Evolutionary conservation across 2,888 invertebrate species (phyloP).

Genomic region (Leuctra nigra): DNA sequence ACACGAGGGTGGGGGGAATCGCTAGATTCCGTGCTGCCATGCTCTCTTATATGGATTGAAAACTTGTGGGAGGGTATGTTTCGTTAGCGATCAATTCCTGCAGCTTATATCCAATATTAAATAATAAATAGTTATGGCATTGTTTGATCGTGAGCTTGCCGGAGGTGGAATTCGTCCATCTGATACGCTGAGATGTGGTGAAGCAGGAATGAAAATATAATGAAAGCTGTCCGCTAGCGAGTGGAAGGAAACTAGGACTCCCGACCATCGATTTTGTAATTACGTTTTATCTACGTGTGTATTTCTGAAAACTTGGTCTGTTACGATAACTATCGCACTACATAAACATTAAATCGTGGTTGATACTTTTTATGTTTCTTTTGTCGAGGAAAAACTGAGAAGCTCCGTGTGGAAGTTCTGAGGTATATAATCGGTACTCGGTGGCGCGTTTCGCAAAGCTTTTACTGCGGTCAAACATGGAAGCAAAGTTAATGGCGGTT

Average conservation of each 20-base stretch:
- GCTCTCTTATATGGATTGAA: not conserved
- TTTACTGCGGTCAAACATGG: too few relatives aligned
- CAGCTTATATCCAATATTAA: not conserved
- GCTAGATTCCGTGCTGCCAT: not conserved
- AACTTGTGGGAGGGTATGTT: not conserved
- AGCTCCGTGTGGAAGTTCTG: not conserved
- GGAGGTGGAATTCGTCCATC: not conserved
- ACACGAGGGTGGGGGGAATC: not conserved
- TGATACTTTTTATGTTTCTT: not conserved
- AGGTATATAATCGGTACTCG: too few relatives aligned
- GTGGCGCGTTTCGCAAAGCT: too few relatives aligned
- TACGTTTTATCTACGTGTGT: not conserved
- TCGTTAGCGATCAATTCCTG: not conserved
- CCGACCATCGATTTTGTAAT: slow-evolving; percentile 5
- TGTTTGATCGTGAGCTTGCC: not conserved
- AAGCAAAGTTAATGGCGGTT: too few relatives aligned
- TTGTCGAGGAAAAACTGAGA: not conserved
- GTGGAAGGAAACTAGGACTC: not conserved
- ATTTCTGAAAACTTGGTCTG: not conserved
- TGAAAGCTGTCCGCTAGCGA: not conserved
- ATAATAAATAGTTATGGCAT: not conserved
- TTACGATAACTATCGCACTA: not conserved
- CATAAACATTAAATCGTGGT: not conserved
- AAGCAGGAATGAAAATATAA: not conserved
- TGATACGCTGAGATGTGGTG: not conserved